Percentiles rank a stretch among this genome's conserved stretches.
phyloP scores from a whole-genome alignment of 2,888 invertebrate species.

The Kryphioiulus occultus region DNA sequence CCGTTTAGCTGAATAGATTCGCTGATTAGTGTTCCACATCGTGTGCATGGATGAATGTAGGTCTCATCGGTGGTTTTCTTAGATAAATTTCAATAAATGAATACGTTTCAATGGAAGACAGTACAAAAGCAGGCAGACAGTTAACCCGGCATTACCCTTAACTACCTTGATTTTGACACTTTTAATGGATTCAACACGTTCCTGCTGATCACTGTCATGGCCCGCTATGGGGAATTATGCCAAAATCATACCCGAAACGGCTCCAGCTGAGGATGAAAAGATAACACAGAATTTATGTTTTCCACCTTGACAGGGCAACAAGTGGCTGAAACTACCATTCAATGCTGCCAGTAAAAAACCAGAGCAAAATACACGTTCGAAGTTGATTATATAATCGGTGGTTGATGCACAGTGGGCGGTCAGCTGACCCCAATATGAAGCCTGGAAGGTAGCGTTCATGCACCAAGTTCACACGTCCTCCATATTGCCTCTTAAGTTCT shows the following conservation, averaged over 20 bases:
- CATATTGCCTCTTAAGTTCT: too few species aligned
- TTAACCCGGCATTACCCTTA: not conserved
- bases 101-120: not conserved
- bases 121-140: not conserved
- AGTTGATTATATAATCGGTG: not conserved
- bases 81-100: not conserved
- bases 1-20: not conserved
- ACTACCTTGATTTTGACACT: conserved; percentile 17
- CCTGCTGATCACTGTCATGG: not conserved
- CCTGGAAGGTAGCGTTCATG: not conserved
- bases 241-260: not conserved
- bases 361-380: not conserved
- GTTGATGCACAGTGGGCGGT: not conserved
- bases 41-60: not conserved
- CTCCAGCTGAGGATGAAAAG: not conserved
- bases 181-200: not conserved
- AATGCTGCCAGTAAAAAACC: not conserved
- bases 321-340: not conserved
- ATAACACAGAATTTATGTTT: not conserved
- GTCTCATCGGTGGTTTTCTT: conserved; percentile 23
- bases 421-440: not conserved
- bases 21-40: not conserved
- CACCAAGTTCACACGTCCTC: not conserved
- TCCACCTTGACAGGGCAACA: not conserved
- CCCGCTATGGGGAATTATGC: not conserved